A percentile compares a stretch with the other conserved stretches of the same genome.
Conservation (phyloP, 2,113 vertebrate species). For the Phoenicopterus ruber region DNA sequence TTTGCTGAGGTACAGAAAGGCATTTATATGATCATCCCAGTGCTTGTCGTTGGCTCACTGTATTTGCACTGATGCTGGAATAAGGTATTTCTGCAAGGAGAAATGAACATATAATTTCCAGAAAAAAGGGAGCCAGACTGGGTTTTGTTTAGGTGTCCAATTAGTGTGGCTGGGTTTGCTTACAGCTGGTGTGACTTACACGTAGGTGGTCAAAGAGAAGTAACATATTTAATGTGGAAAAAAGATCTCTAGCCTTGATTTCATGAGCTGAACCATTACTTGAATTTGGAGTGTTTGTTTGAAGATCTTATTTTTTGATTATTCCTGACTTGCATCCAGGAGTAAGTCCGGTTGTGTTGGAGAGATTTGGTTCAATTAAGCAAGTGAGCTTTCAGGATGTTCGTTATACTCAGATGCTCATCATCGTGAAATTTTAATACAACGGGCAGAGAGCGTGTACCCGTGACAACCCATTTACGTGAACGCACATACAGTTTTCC, state of each 20-base stretch:
- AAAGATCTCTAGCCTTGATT: not conserved
- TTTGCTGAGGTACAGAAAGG: not conserved
- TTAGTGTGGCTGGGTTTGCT: not conserved
- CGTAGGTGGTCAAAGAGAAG: not conserved
- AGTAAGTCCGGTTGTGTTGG: accelerated
- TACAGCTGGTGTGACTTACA: not conserved
- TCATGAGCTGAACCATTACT: not conserved
- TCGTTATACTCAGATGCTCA: not conserved
- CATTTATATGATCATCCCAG: not conserved
- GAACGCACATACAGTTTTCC: not conserved
- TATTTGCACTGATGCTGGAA: not conserved
- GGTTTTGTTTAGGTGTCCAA: not conserved
- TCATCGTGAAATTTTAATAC: not conserved
- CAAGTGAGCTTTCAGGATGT: not conserved
- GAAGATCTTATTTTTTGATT: not conserved
- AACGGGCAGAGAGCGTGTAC: not conserved
- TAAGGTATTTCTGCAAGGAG: not conserved
- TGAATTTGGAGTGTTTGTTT: not conserved
- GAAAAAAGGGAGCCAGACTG: not conserved
- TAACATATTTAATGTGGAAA: not conserved
- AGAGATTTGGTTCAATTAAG: not conserved
- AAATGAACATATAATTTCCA: not conserved
- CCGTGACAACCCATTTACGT: not conserved
- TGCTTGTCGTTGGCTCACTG: not conserved
- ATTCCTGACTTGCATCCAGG: not conserved